Percentiles rank a stretch among this genome's conserved stretches.
These are phyloP conservation scores for Himalopsyche tibetana DNA, from an alignment of 2,888 invertebrate genomes.

Conservation along the genomic window DNA sequence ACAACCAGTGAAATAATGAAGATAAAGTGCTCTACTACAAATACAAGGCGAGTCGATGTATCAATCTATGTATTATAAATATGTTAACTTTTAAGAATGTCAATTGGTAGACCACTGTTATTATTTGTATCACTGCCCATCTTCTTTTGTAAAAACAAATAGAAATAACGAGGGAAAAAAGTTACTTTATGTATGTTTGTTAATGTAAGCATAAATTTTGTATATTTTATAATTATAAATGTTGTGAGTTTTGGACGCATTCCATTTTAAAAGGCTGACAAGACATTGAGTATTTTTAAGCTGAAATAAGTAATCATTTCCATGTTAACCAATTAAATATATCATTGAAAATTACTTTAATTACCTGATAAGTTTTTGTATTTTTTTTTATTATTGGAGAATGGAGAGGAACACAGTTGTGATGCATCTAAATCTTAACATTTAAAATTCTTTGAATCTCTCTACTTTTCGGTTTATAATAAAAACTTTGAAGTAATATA, in stretches of 20 bases:
- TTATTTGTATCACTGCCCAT: background rate
- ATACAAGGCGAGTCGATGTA: no score
- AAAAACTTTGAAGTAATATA: background rate
- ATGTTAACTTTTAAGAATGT: background rate
- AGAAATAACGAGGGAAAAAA: background rate
- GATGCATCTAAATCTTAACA: background rate
- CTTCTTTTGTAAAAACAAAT: background rate
- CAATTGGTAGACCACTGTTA: background rate
- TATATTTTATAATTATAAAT: background rate
- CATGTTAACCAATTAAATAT: background rate
- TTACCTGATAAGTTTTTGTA: background rate
- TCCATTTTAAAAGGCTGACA: slow-evolving; percentile 19
- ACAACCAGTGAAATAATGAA: no score
- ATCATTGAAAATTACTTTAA: background rate
- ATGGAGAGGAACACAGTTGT: background rate
- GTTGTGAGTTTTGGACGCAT: background rate
- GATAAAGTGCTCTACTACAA: no score
- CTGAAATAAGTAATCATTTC: background rate
- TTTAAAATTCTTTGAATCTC: background rate
- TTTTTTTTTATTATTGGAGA: background rate
- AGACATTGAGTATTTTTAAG: background rate
- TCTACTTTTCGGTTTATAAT: background rate
- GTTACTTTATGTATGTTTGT: background rate
- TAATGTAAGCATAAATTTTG: background rate
- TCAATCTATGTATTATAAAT: background rate